Percentiles rank a stretch among this genome's conserved stretches.
Evolutionary conservation across 2,888 invertebrate genomes (phyloP).

Genomic region (Ectemnius lituratus): DNA sequence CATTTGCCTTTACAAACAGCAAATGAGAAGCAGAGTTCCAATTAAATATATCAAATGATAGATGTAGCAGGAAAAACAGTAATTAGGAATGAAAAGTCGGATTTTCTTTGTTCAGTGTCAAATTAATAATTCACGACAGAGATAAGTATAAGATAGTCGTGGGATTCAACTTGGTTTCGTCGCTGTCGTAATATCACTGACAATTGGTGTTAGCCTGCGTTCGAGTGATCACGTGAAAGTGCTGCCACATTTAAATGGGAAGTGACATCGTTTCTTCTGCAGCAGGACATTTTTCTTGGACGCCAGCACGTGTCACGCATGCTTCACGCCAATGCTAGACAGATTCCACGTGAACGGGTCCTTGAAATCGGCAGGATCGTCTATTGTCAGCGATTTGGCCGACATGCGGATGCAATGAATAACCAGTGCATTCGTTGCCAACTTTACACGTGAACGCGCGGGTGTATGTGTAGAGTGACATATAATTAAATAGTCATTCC

Average conservation of each 20-base stretch:
- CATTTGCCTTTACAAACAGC: too few relatives aligned
- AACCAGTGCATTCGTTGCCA: conserved; percentile 25
- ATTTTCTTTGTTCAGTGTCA: too few relatives aligned
- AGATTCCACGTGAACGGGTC: conserved; percentile 13
- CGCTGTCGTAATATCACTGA: background rate
- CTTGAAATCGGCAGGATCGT: conserved; percentile 10
- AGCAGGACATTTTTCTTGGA: conserved; percentile 4
- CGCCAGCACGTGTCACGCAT: conserved; percentile 19
- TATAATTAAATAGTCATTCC: background rate
- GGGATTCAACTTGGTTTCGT: too few relatives aligned
- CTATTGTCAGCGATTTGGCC: conserved; percentile 17
- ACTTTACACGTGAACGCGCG: conserved; percentile 11
- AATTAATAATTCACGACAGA: too few relatives aligned
- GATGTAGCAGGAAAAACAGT: too few relatives aligned
- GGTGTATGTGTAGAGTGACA: background rate
- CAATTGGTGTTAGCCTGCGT: background rate
- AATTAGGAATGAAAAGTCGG: too few relatives aligned
- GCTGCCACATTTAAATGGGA: background rate
- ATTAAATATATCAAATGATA: too few relatives aligned
- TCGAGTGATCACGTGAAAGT: background rate
- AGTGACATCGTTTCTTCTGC: too few relatives aligned
- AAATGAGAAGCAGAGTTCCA: too few relatives aligned
- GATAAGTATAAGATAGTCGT: too few relatives aligned
- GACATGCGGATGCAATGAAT: conserved; percentile 20
- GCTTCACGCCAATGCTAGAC: conserved; percentile 2